phyloP scores from a whole-genome alignment of 2,113 vertebrate species.

The Solea solea region DNA sequence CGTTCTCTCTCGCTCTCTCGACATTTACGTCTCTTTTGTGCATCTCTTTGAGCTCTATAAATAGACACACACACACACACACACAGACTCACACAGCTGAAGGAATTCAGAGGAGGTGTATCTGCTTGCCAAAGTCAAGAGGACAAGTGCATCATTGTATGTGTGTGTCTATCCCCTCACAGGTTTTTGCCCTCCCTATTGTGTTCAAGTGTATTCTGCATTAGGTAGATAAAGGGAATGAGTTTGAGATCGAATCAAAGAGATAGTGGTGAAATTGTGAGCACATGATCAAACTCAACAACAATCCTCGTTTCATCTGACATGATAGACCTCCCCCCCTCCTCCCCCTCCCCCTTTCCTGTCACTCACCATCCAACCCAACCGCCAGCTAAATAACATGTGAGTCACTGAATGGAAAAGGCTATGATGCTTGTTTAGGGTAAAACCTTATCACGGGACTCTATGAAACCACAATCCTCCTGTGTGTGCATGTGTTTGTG shows the following conservation, averaged over 20 bases:
- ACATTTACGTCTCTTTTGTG: slow-evolving; percentile 28
- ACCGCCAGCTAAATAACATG: slow-evolving; percentile 38
- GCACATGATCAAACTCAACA: slow-evolving; percentile 47
- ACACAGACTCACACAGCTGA: slow-evolving; percentile 38
- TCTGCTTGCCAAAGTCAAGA: slow-evolving; percentile 66
- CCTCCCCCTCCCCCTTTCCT: slow-evolving; percentile 23
- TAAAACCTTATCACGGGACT: slow-evolving; percentile 54
- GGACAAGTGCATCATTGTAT: slow-evolving; percentile 37
- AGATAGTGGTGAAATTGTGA: slow-evolving; percentile 46
- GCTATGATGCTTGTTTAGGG: slow-evolving; percentile 39
- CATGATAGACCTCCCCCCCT: slow-evolving; percentile 23
- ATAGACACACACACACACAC: slow-evolving; percentile 34
- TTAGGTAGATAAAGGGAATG: slow-evolving; percentile 74
- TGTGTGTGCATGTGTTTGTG: slow-evolving; percentile 8
- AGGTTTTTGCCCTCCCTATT: slow-evolving; percentile 45
- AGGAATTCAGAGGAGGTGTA: slow-evolving; percentile 46
- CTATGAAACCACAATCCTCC: slow-evolving; percentile 46
- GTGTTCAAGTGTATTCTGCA: slow-evolving; percentile 58
- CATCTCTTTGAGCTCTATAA: slow-evolving; percentile 45
- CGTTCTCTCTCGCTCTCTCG: slow-evolving; percentile 5
- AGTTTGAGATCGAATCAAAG: slow-evolving; percentile 60
- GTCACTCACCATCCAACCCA: slow-evolving; percentile 42
- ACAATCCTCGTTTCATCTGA: slow-evolving; percentile 39
- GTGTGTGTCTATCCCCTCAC: neutral
- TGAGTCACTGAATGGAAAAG: slow-evolving; percentile 41